Evolutionary conservation across 2,113 vertebrate species (phyloP), one percentile per base, ranked within the genome.

Genomic region (Sander lucioperca): DNA sequence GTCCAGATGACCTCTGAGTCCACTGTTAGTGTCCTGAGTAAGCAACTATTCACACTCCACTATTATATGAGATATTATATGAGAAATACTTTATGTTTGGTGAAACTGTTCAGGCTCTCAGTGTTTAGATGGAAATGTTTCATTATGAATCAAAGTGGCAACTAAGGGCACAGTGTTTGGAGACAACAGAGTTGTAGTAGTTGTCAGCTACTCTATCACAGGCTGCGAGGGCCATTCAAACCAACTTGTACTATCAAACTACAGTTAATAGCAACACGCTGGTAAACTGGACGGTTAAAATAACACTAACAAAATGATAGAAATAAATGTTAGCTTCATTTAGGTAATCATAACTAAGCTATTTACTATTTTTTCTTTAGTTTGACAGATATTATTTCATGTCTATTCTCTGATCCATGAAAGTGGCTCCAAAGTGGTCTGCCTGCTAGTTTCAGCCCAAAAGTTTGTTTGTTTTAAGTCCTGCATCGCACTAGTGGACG

Each of bases 1-100:
- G 91, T 97, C 82, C 98, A 99, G 93, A 94, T 98, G 93, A 98
- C 97, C 0, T 99, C 98, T 0, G 98, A 99, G 87, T 98, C 97
- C 77, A 99, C 98, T 0, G 93, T 98, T 89, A 99, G 96, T 0
- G 97, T 99, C 23, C 94, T 99, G 64, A 99, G 98, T 99, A 93
- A 96, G 98, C 96, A 54, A 0, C 13, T 63, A 9, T 63, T 83
- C 6, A 70, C 12, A 25, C 25, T 21, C 2, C 6, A 66, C 7
- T 4, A 50, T 12, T 33, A 57, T 23, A 39, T 15, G 0, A 54
- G 5, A 3, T 4, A 50, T 12, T 33, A 57, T 23, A 39, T 15
- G 0, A 54, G 5, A 3, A n/a, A 67, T 43, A 23, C 5, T 66
- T 51, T 3, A 23, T 39, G 12, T 64, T 36, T 53, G 16, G 11